Percentiles rank a stretch among this genome's conserved stretches.
Evolutionary conservation across 2,797 vertebrate genomes (phyloP).

Genomic region (Champsocephalus gunnari): DNA sequence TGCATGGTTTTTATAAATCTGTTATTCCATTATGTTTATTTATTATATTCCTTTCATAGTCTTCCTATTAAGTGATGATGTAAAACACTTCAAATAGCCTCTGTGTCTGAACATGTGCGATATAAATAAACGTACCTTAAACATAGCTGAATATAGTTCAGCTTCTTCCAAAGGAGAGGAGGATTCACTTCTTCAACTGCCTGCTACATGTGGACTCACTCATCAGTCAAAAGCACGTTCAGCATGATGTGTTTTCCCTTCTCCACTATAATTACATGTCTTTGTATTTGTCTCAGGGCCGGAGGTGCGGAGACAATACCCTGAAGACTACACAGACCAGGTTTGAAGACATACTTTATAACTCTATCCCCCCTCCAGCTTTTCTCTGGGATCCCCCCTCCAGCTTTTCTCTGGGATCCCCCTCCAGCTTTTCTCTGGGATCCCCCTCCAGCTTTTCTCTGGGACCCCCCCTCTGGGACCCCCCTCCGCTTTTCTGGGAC

Average conservation of each 20-base stretch:
- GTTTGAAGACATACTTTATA: slow-evolving; percentile 86
- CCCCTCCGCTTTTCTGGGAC: neutral
- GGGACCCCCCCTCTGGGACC: neutral
- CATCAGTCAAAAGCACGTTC: neutral
- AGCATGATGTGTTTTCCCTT: slow-evolving; percentile 82
- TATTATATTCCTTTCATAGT: too few relatives aligned
- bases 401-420: neutral
- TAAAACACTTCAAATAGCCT: too few relatives aligned
- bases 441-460: neutral
- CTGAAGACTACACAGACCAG: slow-evolving; percentile 96
- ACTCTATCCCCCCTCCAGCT: neutral
- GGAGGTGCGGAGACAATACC: slow-evolving; percentile 93
- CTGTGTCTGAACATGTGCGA: too few relatives aligned
- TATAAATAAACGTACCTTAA: too few relatives aligned
- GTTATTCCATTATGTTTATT: too few relatives aligned
- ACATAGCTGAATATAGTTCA: too few relatives aligned
- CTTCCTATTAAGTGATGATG: too few relatives aligned
- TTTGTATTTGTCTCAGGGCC: slow-evolving; percentile 92
- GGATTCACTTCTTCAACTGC: too few relatives aligned
- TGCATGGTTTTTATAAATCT: too few relatives aligned
- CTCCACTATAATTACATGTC: slow-evolving; percentile 79
- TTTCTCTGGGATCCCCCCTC: neutral
- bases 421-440: neutral
- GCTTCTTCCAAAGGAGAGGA: too few relatives aligned
- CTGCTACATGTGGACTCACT: neutral